Base-by-base conservation (phyloP, 2,888 invertebrate genomes). In the Prosopocoilus inquinatus region DNA sequence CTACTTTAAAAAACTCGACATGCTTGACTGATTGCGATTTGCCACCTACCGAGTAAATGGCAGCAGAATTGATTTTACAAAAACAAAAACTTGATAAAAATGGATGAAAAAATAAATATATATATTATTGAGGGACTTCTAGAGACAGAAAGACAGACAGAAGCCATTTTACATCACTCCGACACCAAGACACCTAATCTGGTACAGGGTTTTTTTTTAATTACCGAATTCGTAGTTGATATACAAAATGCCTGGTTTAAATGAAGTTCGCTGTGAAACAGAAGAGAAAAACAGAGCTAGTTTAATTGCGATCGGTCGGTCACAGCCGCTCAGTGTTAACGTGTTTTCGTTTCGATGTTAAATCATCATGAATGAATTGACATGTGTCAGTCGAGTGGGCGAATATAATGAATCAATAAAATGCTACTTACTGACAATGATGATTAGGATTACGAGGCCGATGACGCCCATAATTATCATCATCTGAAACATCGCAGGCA, bases 381-480 rank as follows among this genome's bases (percentile, higher is more conserved):
- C 3, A 28, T 28, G 20, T 28, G 20, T 28, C 20, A 28, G 5
- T 28, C 20, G 3, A 28, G 9, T 36, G 9, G 28, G 13, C 39
- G 13, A 47, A 46, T 32, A 38, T 9, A 1, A 38, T 20, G 8
- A 16, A n/a, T n/a, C 16, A 39, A 46, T n/a, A 16, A 16, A 33
- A 15, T 33, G 35, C 36, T 59, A 84, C 87, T 87, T 80, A 88
- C 92, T 88, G 77, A 92, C 86, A 74, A 89, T 86, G 71, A 93
- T 89, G 77, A 90, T 89, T 78, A 93, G 81, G 75, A 93, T 79
- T 65, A 92, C 84, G 66, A 86, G 84, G 64, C 88, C 91, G 75
- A 93, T 91, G 67, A 88, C 89, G 70, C 92, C 91, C 82, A 93
- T 89, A 66, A 93, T 91, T 74, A 93, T 87, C 92, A 92, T 93